Conservation (phyloP, 2,113 vertebrate species). For the Mesembrinibis cayennensis region DNA sequence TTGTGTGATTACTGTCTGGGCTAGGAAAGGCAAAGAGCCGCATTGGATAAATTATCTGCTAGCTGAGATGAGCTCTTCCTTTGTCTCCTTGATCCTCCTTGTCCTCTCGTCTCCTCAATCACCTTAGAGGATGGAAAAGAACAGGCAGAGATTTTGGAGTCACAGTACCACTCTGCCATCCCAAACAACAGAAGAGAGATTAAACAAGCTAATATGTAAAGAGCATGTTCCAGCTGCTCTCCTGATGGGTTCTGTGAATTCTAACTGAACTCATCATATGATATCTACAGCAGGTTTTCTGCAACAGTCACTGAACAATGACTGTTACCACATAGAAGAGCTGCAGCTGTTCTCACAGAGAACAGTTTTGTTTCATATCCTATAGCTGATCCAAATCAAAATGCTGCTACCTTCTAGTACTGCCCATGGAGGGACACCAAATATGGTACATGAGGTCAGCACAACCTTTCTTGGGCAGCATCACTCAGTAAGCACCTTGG, state of each 20-base stretch:
- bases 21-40: not conserved
- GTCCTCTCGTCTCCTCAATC: not conserved
- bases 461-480: not conserved
- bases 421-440: not conserved
- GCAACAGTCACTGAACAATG: not conserved
- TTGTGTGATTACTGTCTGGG: not conserved
- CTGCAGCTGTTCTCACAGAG: not conserved
- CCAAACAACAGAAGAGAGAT: not conserved
- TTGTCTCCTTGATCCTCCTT: not conserved
- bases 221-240: not conserved
- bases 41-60: not conserved
- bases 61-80: not conserved
- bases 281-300: not conserved
- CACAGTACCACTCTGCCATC: not conserved
- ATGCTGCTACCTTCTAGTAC: not conserved
- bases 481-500: not conserved
- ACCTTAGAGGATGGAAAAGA: not conserved
- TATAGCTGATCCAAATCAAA: not conserved
- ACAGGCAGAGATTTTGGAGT: not conserved
- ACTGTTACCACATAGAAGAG: not conserved
- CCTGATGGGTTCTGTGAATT: not conserved
- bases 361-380: not conserved
- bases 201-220: not conserved
- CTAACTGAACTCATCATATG: not conserved
- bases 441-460: not conserved